Conservation (phyloP, 2,888 invertebrate genomes). For the Sminthurinus aureus region DNA sequence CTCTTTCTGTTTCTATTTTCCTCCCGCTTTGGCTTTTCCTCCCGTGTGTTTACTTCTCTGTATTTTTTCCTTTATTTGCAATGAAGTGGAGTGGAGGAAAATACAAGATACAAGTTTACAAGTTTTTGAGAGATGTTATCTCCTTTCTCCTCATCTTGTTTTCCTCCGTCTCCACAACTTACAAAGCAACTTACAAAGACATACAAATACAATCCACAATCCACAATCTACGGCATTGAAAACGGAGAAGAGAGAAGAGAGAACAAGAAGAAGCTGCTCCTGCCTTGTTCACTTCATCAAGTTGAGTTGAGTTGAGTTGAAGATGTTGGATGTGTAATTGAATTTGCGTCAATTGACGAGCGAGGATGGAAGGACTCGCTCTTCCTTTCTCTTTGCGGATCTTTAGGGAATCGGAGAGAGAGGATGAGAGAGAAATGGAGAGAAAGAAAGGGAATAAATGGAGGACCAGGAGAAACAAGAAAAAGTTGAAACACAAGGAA, state of each 20-base stretch:
- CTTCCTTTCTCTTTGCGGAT: constrained; percentile 13
- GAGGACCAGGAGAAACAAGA: constrained; percentile 30
- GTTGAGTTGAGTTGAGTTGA: constrained; percentile 30
- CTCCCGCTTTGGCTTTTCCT: neutral
- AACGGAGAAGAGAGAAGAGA: neutral
- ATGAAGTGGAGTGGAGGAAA: constrained; percentile 35
- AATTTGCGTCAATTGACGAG: constrained; percentile 57
- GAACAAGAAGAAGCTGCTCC: neutral
- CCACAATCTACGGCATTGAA: too few species aligned
- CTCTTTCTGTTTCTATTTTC: neutral
- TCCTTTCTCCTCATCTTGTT: neutral
- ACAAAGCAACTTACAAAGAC: neutral
- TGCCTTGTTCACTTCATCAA: constrained; percentile 43
- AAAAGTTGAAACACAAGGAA: constrained; percentile 24
- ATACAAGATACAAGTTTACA: constrained; percentile 30
- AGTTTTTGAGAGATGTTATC: constrained; percentile 38
- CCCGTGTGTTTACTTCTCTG: neutral
- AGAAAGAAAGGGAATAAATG: constrained; percentile 20
- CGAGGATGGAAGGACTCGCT: constrained; percentile 18
- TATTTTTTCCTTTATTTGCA: constrained; percentile 26
- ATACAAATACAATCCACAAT: too few species aligned
- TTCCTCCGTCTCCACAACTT: neutral
- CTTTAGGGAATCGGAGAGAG: neutral
- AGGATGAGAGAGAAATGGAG: constrained; percentile 28
- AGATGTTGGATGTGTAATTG: constrained; percentile 51